A percentile compares a stretch with the other conserved stretches of the same genome.
Conservation (phyloP, 2,797 vertebrate genomes). For the Pseudopleuronectes americanus region DNA sequence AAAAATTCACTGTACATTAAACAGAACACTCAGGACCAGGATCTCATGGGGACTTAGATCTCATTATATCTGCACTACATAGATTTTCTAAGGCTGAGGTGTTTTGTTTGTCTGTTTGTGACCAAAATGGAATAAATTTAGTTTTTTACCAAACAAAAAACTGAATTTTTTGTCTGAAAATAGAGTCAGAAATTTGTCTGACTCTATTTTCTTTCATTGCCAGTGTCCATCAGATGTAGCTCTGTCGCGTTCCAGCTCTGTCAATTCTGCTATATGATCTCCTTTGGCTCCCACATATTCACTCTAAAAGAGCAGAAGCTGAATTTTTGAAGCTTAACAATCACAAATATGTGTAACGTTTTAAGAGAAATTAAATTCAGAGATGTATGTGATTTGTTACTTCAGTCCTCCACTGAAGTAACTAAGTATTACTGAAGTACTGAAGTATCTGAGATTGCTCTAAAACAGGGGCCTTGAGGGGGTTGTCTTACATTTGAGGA, state of each 20-base stretch:
- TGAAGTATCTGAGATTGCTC: too few relatives aligned
- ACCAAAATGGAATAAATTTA: neutral
- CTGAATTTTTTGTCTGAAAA: too few relatives aligned
- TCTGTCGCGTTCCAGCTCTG: neutral
- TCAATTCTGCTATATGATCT: neutral
- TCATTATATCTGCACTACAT: too few relatives aligned
- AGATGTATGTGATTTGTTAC: neutral
- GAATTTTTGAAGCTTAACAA: neutral
- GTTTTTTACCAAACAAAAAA: neutral
- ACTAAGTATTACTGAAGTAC: too few relatives aligned
- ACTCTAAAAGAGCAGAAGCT: neutral
- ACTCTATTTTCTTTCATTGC: neutral
- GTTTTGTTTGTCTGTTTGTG: neutral
- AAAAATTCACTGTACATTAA: neutral
- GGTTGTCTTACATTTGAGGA: neutral
- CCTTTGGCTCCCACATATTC: neutral
- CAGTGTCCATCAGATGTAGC: neutral
- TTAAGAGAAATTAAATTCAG: too few relatives aligned
- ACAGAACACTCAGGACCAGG: slow-evolving; percentile 29
- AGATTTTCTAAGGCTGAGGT: neutral
- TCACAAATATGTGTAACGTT: neutral
- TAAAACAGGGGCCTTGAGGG: too few relatives aligned
- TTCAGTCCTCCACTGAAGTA: too few relatives aligned
- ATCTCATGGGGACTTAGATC: slow-evolving; percentile 26
- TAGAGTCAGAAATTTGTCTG: too few relatives aligned